Evolutionary conservation across 2,113 vertebrate genomes (phyloP).

Genomic region (Sinosuthora webbiana): DNA sequence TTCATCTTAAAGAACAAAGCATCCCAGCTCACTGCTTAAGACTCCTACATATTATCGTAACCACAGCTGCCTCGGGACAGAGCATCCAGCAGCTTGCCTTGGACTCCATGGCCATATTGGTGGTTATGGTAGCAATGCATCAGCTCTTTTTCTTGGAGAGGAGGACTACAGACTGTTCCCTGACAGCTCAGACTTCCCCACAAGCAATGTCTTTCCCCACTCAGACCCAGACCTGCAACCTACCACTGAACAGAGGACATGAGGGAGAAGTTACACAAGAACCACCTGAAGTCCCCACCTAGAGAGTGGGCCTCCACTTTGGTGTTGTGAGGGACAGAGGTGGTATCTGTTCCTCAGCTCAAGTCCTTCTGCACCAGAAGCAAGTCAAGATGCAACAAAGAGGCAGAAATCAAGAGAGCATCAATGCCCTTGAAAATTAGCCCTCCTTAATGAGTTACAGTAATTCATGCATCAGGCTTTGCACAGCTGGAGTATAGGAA

Average conservation of each 20-base stretch:
- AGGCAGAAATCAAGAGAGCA: not conserved
- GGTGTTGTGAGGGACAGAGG: not conserved
- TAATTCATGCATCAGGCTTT: not conserved
- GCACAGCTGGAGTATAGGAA: not conserved
- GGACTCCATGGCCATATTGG: accelerated
- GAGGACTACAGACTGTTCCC: not conserved
- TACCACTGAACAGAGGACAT: not conserved
- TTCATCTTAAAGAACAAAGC: not conserved
- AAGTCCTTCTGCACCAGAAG: not conserved
- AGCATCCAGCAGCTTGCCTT: not conserved
- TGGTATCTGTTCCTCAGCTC: not conserved
- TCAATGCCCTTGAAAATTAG: not conserved
- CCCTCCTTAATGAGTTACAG: not conserved
- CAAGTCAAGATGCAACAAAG: not conserved
- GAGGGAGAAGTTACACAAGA: not conserved
- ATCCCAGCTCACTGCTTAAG: not conserved
- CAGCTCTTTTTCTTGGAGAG: accelerated
- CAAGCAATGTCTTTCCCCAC: accelerated
- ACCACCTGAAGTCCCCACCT: not conserved
- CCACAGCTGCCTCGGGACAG: accelerated
- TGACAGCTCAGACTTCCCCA: not conserved
- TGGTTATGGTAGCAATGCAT: not conserved
- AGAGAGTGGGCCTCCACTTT: not conserved
- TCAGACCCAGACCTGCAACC: not conserved
- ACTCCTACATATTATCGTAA: not conserved